phyloP scores from a whole-genome alignment of 2,888 invertebrate species.

The Pogonocherus hispidulus region DNA sequence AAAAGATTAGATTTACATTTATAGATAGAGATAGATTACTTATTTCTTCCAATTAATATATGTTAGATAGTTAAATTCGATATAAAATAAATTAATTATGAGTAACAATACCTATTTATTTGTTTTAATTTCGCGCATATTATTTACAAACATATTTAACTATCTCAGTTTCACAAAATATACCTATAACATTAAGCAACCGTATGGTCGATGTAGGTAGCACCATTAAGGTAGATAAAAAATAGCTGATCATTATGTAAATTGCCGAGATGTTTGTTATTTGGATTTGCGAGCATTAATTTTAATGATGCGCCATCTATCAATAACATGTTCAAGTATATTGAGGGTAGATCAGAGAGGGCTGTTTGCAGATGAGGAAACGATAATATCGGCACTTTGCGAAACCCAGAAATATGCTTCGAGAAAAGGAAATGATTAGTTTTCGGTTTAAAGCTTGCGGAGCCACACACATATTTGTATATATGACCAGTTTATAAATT shows the following conservation, averaged over 20 bases:
- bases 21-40: too few species aligned
- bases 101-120: too few species aligned
- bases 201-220: neutral
- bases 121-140: too few species aligned
- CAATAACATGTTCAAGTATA: conserved; percentile 48
- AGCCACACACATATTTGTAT: too few species aligned
- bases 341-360: conserved; percentile 48
- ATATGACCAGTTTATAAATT: too few species aligned
- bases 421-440: conserved; percentile 26
- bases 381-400: conserved; percentile 53
- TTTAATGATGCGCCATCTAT: conserved; percentile 61
- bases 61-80: too few species aligned
- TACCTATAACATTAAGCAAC: neutral
- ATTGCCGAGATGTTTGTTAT: conserved; percentile 58
- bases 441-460: neutral
- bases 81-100: too few species aligned
- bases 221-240: conserved; percentile 50
- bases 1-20: too few species aligned
- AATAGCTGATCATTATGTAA: conserved; percentile 59
- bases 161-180: neutral
- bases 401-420: conserved; percentile 14
- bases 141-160: too few species aligned
- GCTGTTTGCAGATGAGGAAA: conserved; percentile 42
- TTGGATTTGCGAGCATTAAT: conserved; percentile 58
- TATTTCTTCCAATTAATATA: too few species aligned